Evolutionary conservation across 2,113 vertebrate species (phyloP).

Genomic region (Peromyscus leucopus): DNA sequence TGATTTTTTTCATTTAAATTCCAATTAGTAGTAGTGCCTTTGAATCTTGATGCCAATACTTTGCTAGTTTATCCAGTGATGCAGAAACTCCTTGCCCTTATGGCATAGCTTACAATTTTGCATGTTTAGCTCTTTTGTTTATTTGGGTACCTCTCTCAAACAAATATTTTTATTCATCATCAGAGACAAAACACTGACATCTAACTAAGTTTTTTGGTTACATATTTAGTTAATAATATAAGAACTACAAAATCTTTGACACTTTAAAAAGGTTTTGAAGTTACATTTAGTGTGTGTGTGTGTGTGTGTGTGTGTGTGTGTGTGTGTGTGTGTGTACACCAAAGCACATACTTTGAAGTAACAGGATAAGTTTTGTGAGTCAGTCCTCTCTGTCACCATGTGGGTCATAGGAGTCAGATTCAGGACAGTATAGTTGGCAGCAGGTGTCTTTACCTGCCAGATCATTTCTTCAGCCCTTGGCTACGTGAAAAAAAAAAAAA

Average conservation of each 20-base stretch:
- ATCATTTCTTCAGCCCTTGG: background rate
- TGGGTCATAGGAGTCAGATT: too few species aligned
- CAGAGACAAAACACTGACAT: slow-evolving; percentile 5
- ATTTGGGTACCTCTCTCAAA: background rate
- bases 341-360: background rate
- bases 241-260: background rate
- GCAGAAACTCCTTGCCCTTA: slow-evolving; percentile 48
- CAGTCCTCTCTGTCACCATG: background rate
- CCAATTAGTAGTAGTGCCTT: slow-evolving; percentile 55
- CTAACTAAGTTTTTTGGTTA: background rate
- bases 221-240: background rate
- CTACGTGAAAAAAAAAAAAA: background rate
- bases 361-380: background rate
- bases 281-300: background rate
- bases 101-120: slow-evolving; percentile 51
- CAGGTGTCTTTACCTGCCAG: background rate
- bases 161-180: slow-evolving; percentile 20
- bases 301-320: background rate
- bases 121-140: slow-evolving; percentile 19
- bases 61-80: slow-evolving; percentile 60
- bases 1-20: slow-evolving; percentile 58
- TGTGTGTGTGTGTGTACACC: background rate
- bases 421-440: background rate
- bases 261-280: background rate
- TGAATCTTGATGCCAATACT: slow-evolving; percentile 51